Evolutionary conservation across 2,797 vertebrate genomes (phyloP).

Genomic region (Natrix natrix): DNA sequence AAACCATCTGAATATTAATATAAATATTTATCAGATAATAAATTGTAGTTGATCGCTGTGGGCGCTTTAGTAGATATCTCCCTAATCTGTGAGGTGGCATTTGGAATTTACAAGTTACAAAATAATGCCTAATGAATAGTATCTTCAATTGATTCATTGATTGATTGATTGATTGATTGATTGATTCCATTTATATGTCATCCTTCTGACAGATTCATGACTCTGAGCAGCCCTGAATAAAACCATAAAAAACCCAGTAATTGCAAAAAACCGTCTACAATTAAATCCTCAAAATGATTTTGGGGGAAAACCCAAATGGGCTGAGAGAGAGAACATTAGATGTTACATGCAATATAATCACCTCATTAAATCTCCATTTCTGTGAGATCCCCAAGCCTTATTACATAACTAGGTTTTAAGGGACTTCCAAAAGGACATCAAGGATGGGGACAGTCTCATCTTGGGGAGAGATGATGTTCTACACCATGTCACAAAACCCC

Average conservation of each 20-base stretch:
- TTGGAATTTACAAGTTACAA: not conserved
- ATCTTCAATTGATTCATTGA: not conserved
- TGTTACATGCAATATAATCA: not conserved
- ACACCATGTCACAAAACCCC: not conserved
- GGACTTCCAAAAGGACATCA: not conserved
- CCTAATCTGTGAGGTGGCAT: not conserved
- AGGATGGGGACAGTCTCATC: not conserved
- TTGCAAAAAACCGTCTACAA: not conserved
- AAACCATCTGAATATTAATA: not conserved
- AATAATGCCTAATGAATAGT: not conserved
- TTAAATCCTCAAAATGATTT: not conserved
- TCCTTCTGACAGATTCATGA: not conserved
- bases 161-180: too few species aligned
- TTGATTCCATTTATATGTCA: not conserved
- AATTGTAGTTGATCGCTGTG: not conserved
- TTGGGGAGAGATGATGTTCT: not conserved
- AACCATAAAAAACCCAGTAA: not conserved
- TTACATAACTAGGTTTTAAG: not conserved
- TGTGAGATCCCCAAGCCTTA: not conserved
- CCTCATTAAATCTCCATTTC: not conserved
- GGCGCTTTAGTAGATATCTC: not conserved
- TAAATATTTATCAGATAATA: not conserved
- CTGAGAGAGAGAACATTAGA: not conserved
- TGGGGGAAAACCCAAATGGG: not conserved
- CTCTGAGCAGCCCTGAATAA: not conserved